A percentile compares a stretch with the other conserved stretches of the same genome.
These are phyloP conservation scores for Hyles vespertilio DNA, from an alignment of 1,140 invertebrate species.

Conservation along the genomic window DNA sequence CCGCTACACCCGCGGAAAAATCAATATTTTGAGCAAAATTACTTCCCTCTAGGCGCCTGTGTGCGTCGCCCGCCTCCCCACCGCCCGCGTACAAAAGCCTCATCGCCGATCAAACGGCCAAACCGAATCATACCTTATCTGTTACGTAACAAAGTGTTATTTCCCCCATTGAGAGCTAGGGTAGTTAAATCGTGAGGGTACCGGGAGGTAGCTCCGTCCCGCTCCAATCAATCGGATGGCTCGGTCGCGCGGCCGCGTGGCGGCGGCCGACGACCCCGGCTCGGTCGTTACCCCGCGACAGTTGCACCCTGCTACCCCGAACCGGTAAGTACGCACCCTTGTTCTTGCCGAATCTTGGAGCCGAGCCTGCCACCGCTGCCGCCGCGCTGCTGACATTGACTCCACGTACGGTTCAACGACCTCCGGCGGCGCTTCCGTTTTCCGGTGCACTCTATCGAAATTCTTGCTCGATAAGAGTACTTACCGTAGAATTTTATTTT, in stretches of 20 bases:
- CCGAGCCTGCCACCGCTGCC: slow-evolving; percentile 33
- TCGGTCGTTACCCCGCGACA: slow-evolving; percentile 65
- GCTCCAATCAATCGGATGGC: slow-evolving; percentile 69
- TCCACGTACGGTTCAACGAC: slow-evolving; percentile 55
- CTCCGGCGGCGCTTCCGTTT: slow-evolving; percentile 51
- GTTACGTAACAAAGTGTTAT: slow-evolving; percentile 49
- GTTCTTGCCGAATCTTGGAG: slow-evolving; percentile 67
- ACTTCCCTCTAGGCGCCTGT: slow-evolving; percentile 63
- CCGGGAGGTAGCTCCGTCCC: slow-evolving; percentile 48
- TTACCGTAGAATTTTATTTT: slow-evolving; percentile 24
- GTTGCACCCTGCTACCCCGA: slow-evolving; percentile 69
- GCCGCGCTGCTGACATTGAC: slow-evolving; percentile 67
- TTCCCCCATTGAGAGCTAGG: slow-evolving; percentile 41
- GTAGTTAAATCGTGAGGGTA: slow-evolving; percentile 63
- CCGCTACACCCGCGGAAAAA: slow-evolving; percentile 65
- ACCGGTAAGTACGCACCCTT: slow-evolving; percentile 50
- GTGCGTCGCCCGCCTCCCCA: slow-evolving; percentile 40
- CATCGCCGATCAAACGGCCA: slow-evolving; percentile 21
- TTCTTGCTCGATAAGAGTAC: slow-evolving; percentile 23
- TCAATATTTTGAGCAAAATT: slow-evolving; percentile 76
- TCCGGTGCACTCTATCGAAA: slow-evolving; percentile 50
- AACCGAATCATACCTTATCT: slow-evolving; percentile 54
- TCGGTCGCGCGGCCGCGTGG: slow-evolving; percentile 61
- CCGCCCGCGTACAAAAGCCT: slow-evolving; percentile 30
- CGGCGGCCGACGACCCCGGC: slow-evolving; percentile 63